Conservation (phyloP, 2,797 vertebrate genomes). For the Heterohyrax brucei region DNA sequence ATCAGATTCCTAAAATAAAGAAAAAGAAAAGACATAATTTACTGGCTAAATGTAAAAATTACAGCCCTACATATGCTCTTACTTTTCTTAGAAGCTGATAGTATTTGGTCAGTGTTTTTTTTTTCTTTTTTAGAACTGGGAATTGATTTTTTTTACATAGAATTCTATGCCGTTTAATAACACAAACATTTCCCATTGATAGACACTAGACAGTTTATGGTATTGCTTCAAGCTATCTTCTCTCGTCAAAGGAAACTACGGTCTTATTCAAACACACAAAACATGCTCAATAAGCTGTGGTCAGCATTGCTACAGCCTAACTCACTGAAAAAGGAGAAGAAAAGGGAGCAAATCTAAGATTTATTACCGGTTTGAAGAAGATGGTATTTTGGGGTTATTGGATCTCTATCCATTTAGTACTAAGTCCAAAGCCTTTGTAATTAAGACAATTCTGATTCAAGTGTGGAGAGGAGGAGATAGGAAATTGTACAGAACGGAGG, state of each 20-base stretch:
- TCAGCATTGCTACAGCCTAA: neutral
- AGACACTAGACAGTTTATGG: neutral
- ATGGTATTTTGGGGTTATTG: neutral
- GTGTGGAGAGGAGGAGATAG: too few species aligned
- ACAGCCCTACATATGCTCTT: neutral
- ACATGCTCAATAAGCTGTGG: neutral
- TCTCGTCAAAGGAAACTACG: slow-evolving; percentile 21
- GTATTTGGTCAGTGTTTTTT: neutral
- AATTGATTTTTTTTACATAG: neutral
- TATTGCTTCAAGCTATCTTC: slow-evolving; percentile 36
- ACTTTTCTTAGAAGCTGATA: neutral
- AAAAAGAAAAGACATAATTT: neutral
- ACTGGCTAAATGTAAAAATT: neutral
- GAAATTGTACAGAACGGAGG: too few species aligned
- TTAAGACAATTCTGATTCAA: too few species aligned
- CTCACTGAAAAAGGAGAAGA: neutral
- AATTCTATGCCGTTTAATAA: slow-evolving; percentile 37
- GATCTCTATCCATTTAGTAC: neutral
- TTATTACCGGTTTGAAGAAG: slow-evolving; percentile 35
- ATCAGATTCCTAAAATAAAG: neutral
- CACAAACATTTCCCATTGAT: neutral
- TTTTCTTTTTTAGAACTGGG: slow-evolving; percentile 45
- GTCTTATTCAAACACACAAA: slow-evolving; percentile 52
- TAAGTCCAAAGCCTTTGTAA: too few species aligned
- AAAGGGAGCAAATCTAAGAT: neutral